Evolutionary conservation across 1,140 invertebrate species (phyloP), one percentile per base, ranked within the genome.

Genomic region (Elymnias hypermnestra): DNA sequence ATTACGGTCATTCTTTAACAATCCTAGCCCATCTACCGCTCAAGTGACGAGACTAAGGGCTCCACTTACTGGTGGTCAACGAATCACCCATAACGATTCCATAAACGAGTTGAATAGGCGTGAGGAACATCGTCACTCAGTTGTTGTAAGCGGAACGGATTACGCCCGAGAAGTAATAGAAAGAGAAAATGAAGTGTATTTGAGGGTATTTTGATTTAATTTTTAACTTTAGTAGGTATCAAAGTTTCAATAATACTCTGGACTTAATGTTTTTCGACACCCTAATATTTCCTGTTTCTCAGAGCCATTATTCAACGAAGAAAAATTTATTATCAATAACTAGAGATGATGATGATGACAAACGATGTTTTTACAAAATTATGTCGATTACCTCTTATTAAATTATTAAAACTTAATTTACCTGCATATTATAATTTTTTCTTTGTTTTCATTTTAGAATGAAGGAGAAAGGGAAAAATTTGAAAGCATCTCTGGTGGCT

Each of bases 161-260:
- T 84, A 84, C 38, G 77, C 65, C 1, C 56, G 58, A 13, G 73
- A 76, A 65, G 42, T 75, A 17, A 74, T 72, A 33, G 41, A 68
- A 38, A 61, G 48, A 22, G 81, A 84, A 57, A 60, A 54, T 0
- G 53, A 74, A 43, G 48, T 57, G 15, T 84, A 78, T 54, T 55
- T 77, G 36, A 70, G 63, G 69, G 78, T 83, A 66, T 9, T 4
- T 31, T 14, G 3, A 14, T 54, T 21, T 10, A 19, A 28, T 7
- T 28, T 33, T 33, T 23, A n/a, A n/a, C n/a, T n/a, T n/a, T n/a
- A n/a, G n/a, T n/a, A n/a, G n/a, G n/a, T n/a, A n/a, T n/a, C n/a
- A n/a, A n/a, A n/a, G n/a, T n/a, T n/a, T n/a, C n/a, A n/a, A n/a
- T n/a, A n/a, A n/a, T n/a, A n/a, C n/a, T n/a, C n/a, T n/a, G n/a